Conservation (phyloP, 2,797 vertebrate genomes). For the Bovichtus variegatus region DNA sequence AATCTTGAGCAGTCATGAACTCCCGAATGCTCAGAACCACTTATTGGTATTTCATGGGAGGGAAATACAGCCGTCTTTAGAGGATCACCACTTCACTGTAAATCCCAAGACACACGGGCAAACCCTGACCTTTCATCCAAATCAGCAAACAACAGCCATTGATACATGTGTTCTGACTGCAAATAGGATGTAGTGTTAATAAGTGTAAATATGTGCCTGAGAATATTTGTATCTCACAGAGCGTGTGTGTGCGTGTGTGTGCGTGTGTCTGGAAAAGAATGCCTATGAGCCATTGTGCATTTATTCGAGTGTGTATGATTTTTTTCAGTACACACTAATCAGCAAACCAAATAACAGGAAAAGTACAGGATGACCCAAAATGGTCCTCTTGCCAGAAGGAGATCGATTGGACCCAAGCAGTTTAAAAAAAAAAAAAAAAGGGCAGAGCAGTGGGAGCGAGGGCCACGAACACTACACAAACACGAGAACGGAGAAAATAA, state of each 20-base stretch:
- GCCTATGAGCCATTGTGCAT: not conserved
- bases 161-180: slow-evolving; percentile 6
- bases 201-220: slow-evolving; percentile 1
- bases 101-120: slow-evolving; percentile 5
- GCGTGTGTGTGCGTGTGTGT: not conserved
- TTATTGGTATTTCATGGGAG: slow-evolving; percentile 17
- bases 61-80: not conserved
- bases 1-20: slow-evolving; percentile 3
- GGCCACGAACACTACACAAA: slow-evolving; percentile 5
- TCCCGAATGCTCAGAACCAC: slow-evolving; percentile 1
- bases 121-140: slow-evolving; percentile 17
- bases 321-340: slow-evolving; percentile 24
- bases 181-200: not conserved
- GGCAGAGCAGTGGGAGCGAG: slow-evolving; percentile 7
- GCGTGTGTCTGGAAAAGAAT: not conserved
- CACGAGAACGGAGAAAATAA: slow-evolving; percentile 11
- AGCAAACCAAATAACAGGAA: slow-evolving; percentile 39
- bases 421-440: slow-evolving; percentile 43
- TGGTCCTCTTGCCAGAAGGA: slow-evolving; percentile 51
- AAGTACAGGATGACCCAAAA: slow-evolving; percentile 60
- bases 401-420: slow-evolving; percentile 57
- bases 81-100: slow-evolving; percentile 10
- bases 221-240: not conserved
- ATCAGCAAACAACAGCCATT: slow-evolving; percentile 13
- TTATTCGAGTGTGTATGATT: slow-evolving; percentile 2